Evolutionary conservation across 1,140 invertebrate species (phyloP).

Genomic region (Conus ventricosus): DNA sequence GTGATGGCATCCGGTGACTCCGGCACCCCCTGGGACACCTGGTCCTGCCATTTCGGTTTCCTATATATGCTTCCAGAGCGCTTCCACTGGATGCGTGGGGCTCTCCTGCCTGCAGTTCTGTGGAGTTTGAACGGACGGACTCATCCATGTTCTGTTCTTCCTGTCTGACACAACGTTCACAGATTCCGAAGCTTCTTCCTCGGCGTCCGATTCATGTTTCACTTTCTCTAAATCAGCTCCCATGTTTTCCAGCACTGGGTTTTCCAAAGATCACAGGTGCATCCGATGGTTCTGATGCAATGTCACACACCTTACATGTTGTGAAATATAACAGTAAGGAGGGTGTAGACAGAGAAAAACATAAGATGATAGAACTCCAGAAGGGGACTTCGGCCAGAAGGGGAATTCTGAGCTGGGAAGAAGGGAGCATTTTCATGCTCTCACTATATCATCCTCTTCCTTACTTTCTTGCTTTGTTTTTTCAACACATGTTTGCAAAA

Average conservation of each 20-base stretch:
- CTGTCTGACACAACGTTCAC: background rate
- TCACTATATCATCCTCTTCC: too few species aligned
- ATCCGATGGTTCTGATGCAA: background rate
- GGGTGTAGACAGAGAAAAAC: too few species aligned
- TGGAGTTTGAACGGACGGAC: background rate
- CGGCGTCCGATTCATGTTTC: background rate
- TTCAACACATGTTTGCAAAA: too few species aligned
- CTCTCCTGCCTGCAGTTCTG: background rate
- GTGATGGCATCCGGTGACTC: background rate
- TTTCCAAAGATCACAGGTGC: background rate
- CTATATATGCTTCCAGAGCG: constrained; percentile 11
- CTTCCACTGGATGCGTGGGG: background rate
- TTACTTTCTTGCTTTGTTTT: too few species aligned
- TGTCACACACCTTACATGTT: background rate
- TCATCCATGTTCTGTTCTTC: background rate
- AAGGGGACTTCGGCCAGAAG: too few species aligned
- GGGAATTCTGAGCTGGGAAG: too few species aligned
- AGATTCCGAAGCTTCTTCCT: background rate
- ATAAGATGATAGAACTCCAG: too few species aligned
- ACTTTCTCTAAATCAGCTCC: constrained; percentile 28
- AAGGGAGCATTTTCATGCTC: too few species aligned
- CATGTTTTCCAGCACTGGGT: background rate
- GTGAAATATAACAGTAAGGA: background rate
- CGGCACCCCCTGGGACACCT: background rate
- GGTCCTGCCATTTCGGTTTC: constrained; percentile 26